A percentile compares a stretch with the other conserved stretches of the same genome.
phyloP scores from a whole-genome alignment of 2,888 invertebrate species.

The Adineta ricciae region DNA sequence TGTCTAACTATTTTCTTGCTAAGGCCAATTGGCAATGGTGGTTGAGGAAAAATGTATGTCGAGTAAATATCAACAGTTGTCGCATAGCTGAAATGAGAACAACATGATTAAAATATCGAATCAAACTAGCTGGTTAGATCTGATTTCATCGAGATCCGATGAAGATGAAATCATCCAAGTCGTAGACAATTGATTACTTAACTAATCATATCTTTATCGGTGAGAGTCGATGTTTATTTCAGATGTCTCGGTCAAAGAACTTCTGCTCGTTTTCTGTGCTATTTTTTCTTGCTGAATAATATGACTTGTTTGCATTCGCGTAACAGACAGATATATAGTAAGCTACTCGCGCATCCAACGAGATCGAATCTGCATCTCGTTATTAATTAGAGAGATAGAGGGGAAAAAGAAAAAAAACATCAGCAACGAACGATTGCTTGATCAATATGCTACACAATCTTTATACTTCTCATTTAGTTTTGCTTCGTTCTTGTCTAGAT shows the following conservation, averaged over 20 bases:
- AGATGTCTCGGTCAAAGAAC: neutral
- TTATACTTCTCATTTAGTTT: neutral
- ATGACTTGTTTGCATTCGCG: slow-evolving; percentile 9
- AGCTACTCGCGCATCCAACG: neutral
- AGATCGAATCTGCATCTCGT: slow-evolving; percentile 13
- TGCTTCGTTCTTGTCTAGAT: neutral
- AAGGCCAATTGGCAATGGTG: neutral
- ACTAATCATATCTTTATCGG: neutral
- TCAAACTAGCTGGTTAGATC: neutral
- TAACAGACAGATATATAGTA: neutral
- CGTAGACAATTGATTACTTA: neutral
- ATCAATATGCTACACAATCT: neutral
- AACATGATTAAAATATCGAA: neutral
- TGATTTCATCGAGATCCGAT: neutral
- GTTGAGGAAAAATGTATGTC: neutral
- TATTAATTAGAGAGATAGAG: neutral
- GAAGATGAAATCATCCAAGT: neutral
- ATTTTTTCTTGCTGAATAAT: neutral
- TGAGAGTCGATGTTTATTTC: neutral
- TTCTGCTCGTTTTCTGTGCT: neutral
- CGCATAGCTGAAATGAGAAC: neutral
- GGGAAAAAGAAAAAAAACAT: neutral
- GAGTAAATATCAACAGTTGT: slow-evolving; percentile 7
- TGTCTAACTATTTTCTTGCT: neutral
- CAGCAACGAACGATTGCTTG: neutral